Evolutionary conservation across 2,888 invertebrate species (phyloP).

Genomic region (Dexiosoma caninum): DNA sequence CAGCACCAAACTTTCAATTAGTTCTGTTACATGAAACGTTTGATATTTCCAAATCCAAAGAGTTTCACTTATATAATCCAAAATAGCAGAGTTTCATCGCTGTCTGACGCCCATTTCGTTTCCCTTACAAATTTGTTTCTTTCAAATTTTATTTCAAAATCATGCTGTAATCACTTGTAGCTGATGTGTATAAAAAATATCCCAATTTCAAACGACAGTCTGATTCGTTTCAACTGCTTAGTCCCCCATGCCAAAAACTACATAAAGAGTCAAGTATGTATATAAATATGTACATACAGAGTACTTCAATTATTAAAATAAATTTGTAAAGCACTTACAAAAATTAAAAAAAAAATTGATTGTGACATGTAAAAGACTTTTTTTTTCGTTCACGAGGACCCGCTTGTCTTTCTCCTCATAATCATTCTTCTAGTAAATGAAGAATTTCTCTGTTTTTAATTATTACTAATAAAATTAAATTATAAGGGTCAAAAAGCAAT

Average conservation of each 20-base stretch:
- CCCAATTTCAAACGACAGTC: neutral
- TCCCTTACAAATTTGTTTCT: too few species aligned
- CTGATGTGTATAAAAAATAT: neutral
- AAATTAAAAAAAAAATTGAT: slow-evolving; percentile 3
- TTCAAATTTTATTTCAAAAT: too few species aligned
- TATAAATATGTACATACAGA: too few species aligned
- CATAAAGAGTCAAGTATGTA: neutral
- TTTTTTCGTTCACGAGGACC: slow-evolving; percentile 28
- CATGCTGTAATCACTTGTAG: too few species aligned
- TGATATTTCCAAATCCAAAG: too few species aligned
- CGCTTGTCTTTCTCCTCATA: neutral
- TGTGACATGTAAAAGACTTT: slow-evolving; percentile 13
- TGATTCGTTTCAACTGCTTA: neutral
- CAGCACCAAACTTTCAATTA: too few species aligned
- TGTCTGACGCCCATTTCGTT: too few species aligned
- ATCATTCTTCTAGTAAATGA: slow-evolving; percentile 10
- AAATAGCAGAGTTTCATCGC: too few species aligned
- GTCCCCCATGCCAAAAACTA: neutral
- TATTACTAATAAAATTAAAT: slow-evolving; percentile 57
- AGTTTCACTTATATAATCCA: too few species aligned
- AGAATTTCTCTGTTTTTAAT: slow-evolving; percentile 39
- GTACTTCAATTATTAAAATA: slow-evolving; percentile 14
- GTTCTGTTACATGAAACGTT: too few species aligned
- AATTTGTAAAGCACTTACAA: neutral
- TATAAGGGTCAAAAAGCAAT: slow-evolving; percentile 58